phyloP scores from a whole-genome alignment of 2,888 invertebrate genomes.

The Cheilosia vulpina region DNA sequence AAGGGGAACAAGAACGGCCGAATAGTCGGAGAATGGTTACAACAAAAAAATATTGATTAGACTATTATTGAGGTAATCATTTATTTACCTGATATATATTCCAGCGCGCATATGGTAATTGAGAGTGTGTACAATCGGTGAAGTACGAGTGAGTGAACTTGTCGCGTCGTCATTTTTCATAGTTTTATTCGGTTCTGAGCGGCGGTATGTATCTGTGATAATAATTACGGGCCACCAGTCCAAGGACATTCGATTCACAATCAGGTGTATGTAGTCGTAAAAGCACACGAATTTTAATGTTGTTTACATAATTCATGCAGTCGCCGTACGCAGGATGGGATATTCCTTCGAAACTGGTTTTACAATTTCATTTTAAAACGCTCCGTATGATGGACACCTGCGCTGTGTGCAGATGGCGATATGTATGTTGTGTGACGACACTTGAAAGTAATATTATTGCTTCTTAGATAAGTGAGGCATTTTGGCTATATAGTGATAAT shows the following conservation, averaged over 20 bases:
- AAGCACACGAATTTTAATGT: slow-evolving; percentile 24
- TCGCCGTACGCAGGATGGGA: neutral
- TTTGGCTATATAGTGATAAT: too few species aligned
- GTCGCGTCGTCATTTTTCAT: slow-evolving; percentile 60
- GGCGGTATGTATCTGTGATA: neutral
- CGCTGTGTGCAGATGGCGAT: neutral
- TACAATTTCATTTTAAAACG: neutral
- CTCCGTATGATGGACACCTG: too few species aligned
- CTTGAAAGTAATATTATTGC: too few species aligned
- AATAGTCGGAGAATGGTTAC: slow-evolving; percentile 60
- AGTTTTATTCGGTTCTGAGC: neutral
- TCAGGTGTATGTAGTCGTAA: neutral
- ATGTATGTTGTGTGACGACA: neutral
- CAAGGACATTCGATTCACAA: slow-evolving; percentile 54
- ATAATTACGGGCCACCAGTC: slow-evolving; percentile 11
- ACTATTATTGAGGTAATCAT: slow-evolving; percentile 72
- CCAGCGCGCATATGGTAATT: slow-evolving; percentile 38
- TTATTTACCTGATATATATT: slow-evolving; percentile 59
- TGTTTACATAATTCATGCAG: slow-evolving; percentile 29
- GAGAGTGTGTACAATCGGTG: slow-evolving; percentile 45
- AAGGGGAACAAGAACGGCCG: slow-evolving; percentile 1
- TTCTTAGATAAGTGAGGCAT: too few species aligned
- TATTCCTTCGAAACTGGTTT: neutral
- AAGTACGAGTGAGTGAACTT: slow-evolving; percentile 60
- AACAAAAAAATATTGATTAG: slow-evolving; percentile 66